Evolutionary conservation across 2,888 invertebrate species (phyloP), one percentile per base, ranked within the genome.

Genomic region (Drepana falcataria): DNA sequence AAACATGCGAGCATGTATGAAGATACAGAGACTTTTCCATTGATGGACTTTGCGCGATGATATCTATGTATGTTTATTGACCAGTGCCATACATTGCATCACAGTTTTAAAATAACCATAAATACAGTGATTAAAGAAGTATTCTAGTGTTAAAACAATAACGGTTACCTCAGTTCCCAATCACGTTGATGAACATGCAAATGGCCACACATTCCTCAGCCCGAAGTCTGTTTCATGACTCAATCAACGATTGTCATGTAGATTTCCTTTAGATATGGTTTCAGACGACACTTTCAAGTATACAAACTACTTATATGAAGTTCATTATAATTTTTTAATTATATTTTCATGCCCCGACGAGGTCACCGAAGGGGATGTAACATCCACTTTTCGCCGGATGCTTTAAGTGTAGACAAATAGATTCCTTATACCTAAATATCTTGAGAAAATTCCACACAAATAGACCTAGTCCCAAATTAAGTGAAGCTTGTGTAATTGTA

Each of bases 191-290:
- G 54, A 60, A 63, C 57, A 56, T 59, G 58, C 21, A 21, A 53
- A 59, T 52, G 54, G 59, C 52, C 59, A 58, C 58, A 55, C 66
- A 69, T 74, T 73, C 64, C 65, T 70, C 51, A 55, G 62, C 60
- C 57, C 58, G 56, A 63, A 65, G 57, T 64, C 63, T 69, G 68
- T 67, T 59, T 73, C 69, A 61, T 58, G 64, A 66, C 58, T 64
- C 64, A 63, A 59, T 55, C 49, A 65, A 57, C 61, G 54, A 77
- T 78, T 78, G 71, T 74, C 73, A 82, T 81, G 77, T 71, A 78
- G 71, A 83, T 83, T 73, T 59, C 59, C 59, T 66, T 69, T 67
- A 61, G 76, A 71, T 66, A 70, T 68, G 69, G 65, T 59, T 55
- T 54, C 59, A 57, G 48, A 57, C 47, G 55, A 53, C 55, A 67